Evolutionary conservation across 2,113 vertebrate species (phyloP).

Genomic region (Antechinus flavipes): DNA sequence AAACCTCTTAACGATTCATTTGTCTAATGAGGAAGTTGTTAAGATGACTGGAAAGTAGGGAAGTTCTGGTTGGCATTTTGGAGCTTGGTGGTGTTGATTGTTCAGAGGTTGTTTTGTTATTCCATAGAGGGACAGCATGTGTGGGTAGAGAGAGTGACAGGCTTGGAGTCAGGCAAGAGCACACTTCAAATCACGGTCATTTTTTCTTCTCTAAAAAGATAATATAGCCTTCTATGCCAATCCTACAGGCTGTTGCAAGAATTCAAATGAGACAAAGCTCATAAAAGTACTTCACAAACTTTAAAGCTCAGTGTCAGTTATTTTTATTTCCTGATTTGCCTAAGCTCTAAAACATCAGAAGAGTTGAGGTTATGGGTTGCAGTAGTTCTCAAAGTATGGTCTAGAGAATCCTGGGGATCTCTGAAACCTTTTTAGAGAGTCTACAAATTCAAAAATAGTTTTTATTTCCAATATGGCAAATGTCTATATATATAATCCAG

Average conservation of each 20-base stretch:
- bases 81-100: background rate
- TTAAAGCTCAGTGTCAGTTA: background rate
- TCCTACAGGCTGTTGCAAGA: background rate
- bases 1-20: background rate
- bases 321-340: background rate
- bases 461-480: too few species aligned
- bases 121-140: background rate
- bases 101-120: background rate
- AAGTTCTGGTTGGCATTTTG: background rate
- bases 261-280: background rate
- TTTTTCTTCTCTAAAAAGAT: background rate
- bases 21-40: too few species aligned
- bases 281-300: background rate
- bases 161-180: background rate
- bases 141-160: background rate
- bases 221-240: background rate
- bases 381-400: too few species aligned
- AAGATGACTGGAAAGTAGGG: too few species aligned
- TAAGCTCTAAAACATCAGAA: background rate
- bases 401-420: too few species aligned
- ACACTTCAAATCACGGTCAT: too few species aligned
- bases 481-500: too few species aligned
- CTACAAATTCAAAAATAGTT: too few species aligned
- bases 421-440: too few species aligned
- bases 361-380: background rate